Percentiles rank a stretch among this genome's conserved stretches.
Conservation (phyloP, 2,797 vertebrate species). For the Hirundo rustica region DNA sequence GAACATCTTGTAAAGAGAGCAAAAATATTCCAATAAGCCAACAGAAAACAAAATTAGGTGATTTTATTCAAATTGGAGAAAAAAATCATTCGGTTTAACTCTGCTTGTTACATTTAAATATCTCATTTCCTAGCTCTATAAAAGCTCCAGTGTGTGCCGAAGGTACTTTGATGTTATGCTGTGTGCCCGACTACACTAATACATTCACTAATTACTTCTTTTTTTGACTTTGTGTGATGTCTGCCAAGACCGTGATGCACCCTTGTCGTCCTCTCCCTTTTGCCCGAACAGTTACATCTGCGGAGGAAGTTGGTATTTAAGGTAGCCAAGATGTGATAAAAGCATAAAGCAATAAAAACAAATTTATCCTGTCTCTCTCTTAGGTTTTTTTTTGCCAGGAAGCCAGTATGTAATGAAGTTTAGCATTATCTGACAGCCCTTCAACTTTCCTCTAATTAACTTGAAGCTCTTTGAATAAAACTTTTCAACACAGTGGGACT, state of each 20-base stretch:
- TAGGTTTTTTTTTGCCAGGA: neutral
- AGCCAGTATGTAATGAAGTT: conserved; percentile 21
- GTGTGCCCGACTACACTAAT: neutral
- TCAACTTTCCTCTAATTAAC: conserved; percentile 40
- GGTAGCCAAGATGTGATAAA: neutral
- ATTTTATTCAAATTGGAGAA: neutral
- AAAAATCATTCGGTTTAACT: neutral
- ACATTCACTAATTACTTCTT: neutral
- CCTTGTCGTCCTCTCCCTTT: neutral
- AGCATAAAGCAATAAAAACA: conserved; percentile 2
- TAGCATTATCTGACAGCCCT: conserved; percentile 21
- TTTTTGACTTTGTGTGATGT: neutral
- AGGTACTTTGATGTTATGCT: neutral
- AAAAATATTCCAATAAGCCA: neutral
- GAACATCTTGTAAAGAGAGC: neutral
- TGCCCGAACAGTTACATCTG: neutral
- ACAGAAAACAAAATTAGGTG: neutral
- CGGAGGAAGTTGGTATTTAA: neutral
- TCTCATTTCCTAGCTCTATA: neutral
- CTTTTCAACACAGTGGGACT: neutral
- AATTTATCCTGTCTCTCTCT: neutral
- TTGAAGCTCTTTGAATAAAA: neutral
- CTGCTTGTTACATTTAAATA: neutral
- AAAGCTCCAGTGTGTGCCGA: neutral
- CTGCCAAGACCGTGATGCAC: neutral